Evolutionary conservation across 2,888 invertebrate genomes (phyloP), one percentile per base, ranked within the genome.

Genomic region (Cantharis flavilabris): DNA sequence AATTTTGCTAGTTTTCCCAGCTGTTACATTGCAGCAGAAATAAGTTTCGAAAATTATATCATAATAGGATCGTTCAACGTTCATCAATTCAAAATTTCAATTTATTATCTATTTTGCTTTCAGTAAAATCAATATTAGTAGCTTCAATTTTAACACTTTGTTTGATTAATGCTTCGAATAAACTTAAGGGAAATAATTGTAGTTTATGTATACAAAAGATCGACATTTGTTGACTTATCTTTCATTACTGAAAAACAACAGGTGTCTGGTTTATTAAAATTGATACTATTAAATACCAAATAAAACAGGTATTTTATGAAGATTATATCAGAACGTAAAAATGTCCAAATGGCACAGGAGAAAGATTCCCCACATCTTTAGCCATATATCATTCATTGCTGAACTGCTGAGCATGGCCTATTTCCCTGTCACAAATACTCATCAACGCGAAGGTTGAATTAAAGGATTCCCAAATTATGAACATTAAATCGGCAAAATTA

Each of bases 1-100:
- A 67, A 67, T 67, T 67, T 67, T 67, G 65, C 16, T 67, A 67
- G 65, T 67, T 67, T 26, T 67, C 20, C n/a, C 65, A 67, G 65
- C 65, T 67, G 65, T 67, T 49, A 49, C 49, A 49, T n/a, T 67
- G 65, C 65, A 67, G 23, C 20, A n/a, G 65, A 23, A 23, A 67
- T 67, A 67, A 67, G 20, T 67, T 67, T 67, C n/a, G 26, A 49
- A 49, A 49, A 49, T 49, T 49, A 49, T 49, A 49, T 49, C 26
- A 67, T 26, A 67, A 67, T 26, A 67, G 26, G 23, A 20, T 20
- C 13, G 65, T 67, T 67, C 9, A 18, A 18, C 18, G 26, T 67
- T 23, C 20, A 67, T 23, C 18, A n/a, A 67, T 67, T 64, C n/a
- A 49, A 49, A 49, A 49, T 49, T 49, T 49, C n/a, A 49, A 49